These are phyloP conservation scores for Xylophagus ater DNA, from an alignment of 2,888 invertebrate genomes.

Conservation along the genomic window DNA sequence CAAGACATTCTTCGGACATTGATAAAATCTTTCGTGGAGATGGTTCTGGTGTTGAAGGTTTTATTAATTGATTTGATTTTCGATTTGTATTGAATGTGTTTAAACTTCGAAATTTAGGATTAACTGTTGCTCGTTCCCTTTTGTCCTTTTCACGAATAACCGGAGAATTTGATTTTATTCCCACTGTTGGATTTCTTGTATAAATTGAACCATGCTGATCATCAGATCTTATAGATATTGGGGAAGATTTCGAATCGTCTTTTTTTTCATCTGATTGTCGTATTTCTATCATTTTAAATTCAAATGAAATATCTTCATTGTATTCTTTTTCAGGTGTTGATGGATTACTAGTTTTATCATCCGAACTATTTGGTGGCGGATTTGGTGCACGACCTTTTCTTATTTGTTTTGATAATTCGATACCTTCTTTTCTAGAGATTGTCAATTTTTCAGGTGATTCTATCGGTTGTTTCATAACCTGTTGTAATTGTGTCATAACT, in stretches of 20 bases:
- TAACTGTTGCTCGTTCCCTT: conserved; percentile 55
- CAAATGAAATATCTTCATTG: conserved; percentile 15
- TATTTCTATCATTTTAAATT: conserved; percentile 9
- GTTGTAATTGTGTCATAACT: conserved; percentile 44
- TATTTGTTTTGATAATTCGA: conserved; percentile 38
- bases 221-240: conserved; percentile 3
- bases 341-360: conserved; percentile 28
- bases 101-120: conserved; percentile 48
- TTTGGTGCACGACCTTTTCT: conserved; percentile 69
- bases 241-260: conserved; percentile 1
- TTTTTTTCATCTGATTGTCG: conserved; percentile 5
- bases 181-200: conserved; percentile 47
- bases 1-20: conserved; percentile 61
- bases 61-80: conserved; percentile 24
- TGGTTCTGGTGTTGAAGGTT: conserved; percentile 49
- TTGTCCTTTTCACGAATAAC: conserved; percentile 66
- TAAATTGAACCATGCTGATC: conserved; percentile 46
- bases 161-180: conserved; percentile 52
- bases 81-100: conserved; percentile 38
- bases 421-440: conserved; percentile 31
- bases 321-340: conserved; percentile 35
- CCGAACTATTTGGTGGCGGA: conserved; percentile 43
- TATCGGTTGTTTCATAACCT: conserved; percentile 36
- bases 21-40: conserved; percentile 60
- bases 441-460: conserved; percentile 38